Conservation (phyloP, 2,888 invertebrate genomes). For the Dinocampus coccinellae region DNA sequence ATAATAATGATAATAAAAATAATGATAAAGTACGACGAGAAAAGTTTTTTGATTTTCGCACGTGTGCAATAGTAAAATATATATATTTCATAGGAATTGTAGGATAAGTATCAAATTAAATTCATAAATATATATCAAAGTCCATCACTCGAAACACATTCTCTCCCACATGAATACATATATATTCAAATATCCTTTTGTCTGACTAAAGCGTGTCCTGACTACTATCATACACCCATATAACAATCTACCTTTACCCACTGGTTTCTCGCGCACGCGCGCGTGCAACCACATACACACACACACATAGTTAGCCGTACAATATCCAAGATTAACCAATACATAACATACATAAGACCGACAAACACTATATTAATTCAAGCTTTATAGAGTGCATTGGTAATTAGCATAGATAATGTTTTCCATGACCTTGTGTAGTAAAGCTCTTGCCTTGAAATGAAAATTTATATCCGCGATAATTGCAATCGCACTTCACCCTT, state of each 20-base stretch:
- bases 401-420: constrained; percentile 18
- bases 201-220: neutral
- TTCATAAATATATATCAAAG: too few relatives aligned
- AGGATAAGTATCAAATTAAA: too few relatives aligned
- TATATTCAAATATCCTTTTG: neutral
- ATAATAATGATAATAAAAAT: too few relatives aligned
- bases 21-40: too few relatives aligned
- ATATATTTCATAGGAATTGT: neutral
- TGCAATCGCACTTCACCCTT: constrained; percentile 4
- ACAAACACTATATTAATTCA: neutral
- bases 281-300: too few relatives aligned
- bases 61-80: neutral
- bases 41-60: too few relatives aligned
- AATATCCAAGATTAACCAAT: neutral
- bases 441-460: constrained; percentile 6
- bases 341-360: neutral
- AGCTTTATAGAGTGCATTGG: neutral
- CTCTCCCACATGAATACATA: neutral
- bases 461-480: constrained; percentile 23
- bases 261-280: too few relatives aligned
- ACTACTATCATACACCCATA: too few relatives aligned
- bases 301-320: neutral
- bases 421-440: neutral
- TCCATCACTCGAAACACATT: too few relatives aligned
- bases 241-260: too few relatives aligned